Evolutionary conservation across 2,113 vertebrate genomes (phyloP).

Genomic region (Myotis yumanensis): DNA sequence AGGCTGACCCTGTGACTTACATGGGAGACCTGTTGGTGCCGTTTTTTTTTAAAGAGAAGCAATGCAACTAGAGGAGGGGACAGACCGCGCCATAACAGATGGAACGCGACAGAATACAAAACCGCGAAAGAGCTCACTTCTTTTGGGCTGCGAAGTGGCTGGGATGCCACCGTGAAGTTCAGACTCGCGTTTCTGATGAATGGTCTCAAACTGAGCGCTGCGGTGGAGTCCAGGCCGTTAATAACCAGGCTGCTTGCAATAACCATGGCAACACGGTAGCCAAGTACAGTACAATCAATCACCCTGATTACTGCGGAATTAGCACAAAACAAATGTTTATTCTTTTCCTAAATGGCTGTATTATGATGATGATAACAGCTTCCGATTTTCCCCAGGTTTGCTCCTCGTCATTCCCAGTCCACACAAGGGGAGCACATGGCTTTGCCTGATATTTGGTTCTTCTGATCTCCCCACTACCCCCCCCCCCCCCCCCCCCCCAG

Average conservation of each 20-base stretch:
- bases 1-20: not conserved
- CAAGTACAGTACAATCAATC: constrained; percentile 87
- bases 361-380: constrained; percentile 81
- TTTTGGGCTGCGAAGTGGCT: constrained; percentile 58
- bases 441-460: not conserved
- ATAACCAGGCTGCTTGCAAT: constrained; percentile 84
- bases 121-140: constrained; percentile 69
- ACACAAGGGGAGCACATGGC: constrained; percentile 61
- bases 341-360: constrained; percentile 82
- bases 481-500: not conserved
- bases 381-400: constrained; percentile 80
- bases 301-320: constrained; percentile 87
- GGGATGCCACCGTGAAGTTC: constrained; percentile 56
- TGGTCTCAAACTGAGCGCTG: constrained; percentile 65
- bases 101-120: not conserved
- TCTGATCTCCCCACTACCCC: not conserved
- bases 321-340: constrained; percentile 88
- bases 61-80: not conserved
- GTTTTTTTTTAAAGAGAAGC: not conserved
- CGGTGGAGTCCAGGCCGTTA: constrained; percentile 82
- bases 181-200: constrained; percentile 69
- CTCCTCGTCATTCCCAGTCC: constrained; percentile 5
- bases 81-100: not conserved
- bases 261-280: constrained; percentile 86
- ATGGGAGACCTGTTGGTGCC: too few species aligned